Base-by-base conservation (phyloP, 2,888 invertebrate species). In the Caenorhabditis afra region DNA sequence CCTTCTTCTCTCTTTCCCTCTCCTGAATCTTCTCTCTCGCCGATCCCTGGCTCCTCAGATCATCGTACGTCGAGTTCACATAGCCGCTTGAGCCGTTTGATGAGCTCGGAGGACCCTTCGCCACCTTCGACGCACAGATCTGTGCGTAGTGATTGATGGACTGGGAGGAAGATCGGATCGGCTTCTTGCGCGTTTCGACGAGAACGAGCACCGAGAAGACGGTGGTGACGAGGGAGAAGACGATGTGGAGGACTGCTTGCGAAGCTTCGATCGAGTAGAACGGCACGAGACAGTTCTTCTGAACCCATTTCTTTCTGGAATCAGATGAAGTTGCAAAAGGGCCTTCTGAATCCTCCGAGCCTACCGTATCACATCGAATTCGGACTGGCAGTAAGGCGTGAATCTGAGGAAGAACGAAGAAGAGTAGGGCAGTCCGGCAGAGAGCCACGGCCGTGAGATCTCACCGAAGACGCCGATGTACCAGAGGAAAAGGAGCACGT, bases 381-480 rank as follows among this genome's bases (percentile, higher is more conserved):
- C 82, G 2, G 85, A 71, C 23, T 74, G 77, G 64, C 88, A 88
- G 10, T 73, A 64, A 4, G 87, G 88, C 3, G 87, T 87, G 70
- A 84, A 84, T 29, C 84, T 66, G 20, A 88, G 79, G 67, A 87
- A 88, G 64, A 88, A 88, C 41, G 87, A 87, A 49, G 85, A 85
- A 4, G 85, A 85, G 58, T 85, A 85, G 12, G 87, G 88, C 16
- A 88, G 79, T 20, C 88, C 88, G 8, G 80, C 83, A 5, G 86
- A 85, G 1, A 88, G 75, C 47, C 81, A 57, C 16, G 84, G 82
- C 41, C 81, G 61, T 1, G 75, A 67, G 16, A 81, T 76, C 45
- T 85, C 84, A 12, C 87, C 87, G 45, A 87, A 84, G 10, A 83
- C 45, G 22, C 84, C 85, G 18, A 81, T 75, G 71, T 87, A 88